Base-by-base conservation (phyloP, 2,113 vertebrate genomes). In the Irena cyanogastra region DNA sequence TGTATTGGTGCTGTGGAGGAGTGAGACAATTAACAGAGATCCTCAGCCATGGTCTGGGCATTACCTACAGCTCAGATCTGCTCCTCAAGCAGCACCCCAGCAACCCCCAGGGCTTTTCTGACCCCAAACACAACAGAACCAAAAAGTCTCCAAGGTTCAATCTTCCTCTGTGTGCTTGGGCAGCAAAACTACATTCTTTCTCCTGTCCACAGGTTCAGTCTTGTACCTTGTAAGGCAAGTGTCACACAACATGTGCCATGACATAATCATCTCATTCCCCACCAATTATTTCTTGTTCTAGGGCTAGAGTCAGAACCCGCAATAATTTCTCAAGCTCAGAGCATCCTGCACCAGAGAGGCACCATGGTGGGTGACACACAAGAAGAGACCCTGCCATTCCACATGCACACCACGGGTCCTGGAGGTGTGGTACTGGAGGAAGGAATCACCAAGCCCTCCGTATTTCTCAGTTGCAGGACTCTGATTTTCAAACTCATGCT, bases 391-490 rank as follows among this genome's bases (percentile, higher is more conserved):
- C 17, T 66, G 23, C 2, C 47, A 44, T 56, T 39, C 53, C 42
- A 41, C 8, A 0, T 1, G 11, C 35, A 44, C 49, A 42, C 37
- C 3, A 1, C 50, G 5, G 44, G 12, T 54, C 61, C 79, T 70
- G 53, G 20, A 79, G 13, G 16, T 13, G 39, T 0, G 0, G 21
- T 4, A 8, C 7, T 4, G 2, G 9, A 68, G 31, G 6, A 53
- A 53, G 23, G 20, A 82, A 30, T 20, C 11, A 35, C 31, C 44
- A 70, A 17, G 23, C 7, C 13, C 13, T 47, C 19, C 0, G 0
- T 5, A 20, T 59, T 86, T 60, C 11, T 52, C 56, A 41, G 19
- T 0, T 71, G 21, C 64, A 59, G 4, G 7, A 7, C 21, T 5
- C 30, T n/a, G 13, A 54, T 64, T 37, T 3, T n/a, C 39, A 87